Conservation (phyloP, 2,113 vertebrate species). For the Trogon surrucura region DNA sequence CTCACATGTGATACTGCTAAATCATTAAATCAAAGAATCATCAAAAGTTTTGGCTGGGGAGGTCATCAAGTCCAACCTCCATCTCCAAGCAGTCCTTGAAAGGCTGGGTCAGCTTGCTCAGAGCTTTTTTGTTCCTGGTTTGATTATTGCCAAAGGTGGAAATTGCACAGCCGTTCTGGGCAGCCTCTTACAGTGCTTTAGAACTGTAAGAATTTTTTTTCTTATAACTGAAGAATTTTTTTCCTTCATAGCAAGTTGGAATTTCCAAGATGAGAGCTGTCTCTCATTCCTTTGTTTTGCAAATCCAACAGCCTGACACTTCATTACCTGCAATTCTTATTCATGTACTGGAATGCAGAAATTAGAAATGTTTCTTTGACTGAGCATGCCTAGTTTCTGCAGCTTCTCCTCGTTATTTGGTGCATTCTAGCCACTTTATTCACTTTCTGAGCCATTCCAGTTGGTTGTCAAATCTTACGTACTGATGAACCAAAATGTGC, state of each 20-base stretch:
- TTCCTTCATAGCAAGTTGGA: neutral
- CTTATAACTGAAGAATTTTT: neutral
- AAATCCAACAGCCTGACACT: neutral
- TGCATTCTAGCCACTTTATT: neutral
- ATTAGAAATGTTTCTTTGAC: neutral
- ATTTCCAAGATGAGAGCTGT: neutral
- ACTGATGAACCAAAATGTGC: neutral
- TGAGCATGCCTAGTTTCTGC: neutral
- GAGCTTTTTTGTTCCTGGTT: neutral
- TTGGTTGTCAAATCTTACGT: neutral
- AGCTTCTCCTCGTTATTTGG: neutral
- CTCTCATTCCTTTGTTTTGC: neutral
- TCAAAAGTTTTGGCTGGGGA: neutral
- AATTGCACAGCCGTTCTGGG: neutral
- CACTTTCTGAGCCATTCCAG: neutral
- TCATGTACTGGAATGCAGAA: neutral
- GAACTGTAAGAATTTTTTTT: neutral
- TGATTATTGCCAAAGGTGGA: neutral
- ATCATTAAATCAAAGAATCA: neutral
- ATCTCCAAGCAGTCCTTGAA: neutral
- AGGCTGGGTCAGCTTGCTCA: neutral
- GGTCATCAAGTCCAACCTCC: neutral
- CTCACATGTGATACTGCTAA: neutral
- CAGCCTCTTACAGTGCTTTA: neutral
- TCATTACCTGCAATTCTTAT: neutral